Evolutionary conservation across 2,113 vertebrate genomes (phyloP), one percentile per base, ranked within the genome.

Genomic region (Struthidea cinerea): DNA sequence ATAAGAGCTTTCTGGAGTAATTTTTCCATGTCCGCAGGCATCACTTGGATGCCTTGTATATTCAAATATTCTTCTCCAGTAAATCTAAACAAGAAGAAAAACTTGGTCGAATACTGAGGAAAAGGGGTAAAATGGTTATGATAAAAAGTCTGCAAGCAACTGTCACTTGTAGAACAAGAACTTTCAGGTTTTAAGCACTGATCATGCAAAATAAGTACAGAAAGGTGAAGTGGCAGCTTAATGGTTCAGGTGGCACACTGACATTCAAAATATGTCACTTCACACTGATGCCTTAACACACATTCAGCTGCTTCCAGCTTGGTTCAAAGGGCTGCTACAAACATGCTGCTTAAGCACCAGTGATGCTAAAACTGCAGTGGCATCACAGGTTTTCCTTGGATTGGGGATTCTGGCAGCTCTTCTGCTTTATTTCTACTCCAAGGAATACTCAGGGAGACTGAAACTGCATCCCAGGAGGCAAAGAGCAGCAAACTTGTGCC

Each of bases 11-110:
- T 65, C 56, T 30, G 30, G 98, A 6, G 4, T 98, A 97, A 84
- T 99, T 99, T 97, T 96, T 97, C 98, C 98, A 98, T 33, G 98
- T 87, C 24, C 98, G 98, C 97, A 98, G 6, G 65, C 4, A 97
- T 98, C 61, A 81, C 55, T 14, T 98, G 92, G 2, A 98, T 98
- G 12, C 98, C 98, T 96, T 98, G 97, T 3, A 37, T 67, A 3
- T 4, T 4, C 96, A 99, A 94, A 75, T 97, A 97, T 1, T 94
- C 84, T 81, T 98, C 97, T 16, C 98, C 98, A 2, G 97, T 96
- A 68, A 98, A 98, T 30, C 98, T 98, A 94, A 67, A 73, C 17
- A 49, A 61, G 8, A 68, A 13, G 18, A 61, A 75, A 83, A 87
- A 56, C 16, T 67, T 30, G 10, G 30, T 57, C 24, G 13, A 67